Conservation (phyloP, 64 coral and sea anemone genomes). For the Actinia equina region DNA sequence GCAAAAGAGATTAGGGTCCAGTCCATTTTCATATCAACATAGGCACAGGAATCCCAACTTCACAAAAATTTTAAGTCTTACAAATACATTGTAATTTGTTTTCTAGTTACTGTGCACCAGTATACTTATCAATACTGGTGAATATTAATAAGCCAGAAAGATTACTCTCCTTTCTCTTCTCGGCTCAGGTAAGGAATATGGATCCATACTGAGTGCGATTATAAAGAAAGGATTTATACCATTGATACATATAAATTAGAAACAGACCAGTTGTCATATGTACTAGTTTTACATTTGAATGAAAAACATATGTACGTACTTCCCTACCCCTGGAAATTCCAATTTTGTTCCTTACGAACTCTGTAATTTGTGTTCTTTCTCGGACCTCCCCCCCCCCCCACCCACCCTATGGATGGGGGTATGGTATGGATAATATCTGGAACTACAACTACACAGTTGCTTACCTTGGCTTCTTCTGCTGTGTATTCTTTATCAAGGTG, state of each 20-base stretch:
- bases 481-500: constrained; percentile 86
- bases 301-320: no score
- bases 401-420: no score
- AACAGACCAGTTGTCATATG: background rate
- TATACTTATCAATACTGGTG: background rate
- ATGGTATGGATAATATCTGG: no score
- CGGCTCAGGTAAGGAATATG: constrained; percentile 27
- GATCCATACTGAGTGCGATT: constrained; percentile 26
- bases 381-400: no score
- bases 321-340: no score
- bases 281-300: no score
- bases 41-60: background rate
- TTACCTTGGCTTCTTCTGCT: constrained; percentile 89
- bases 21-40: background rate
- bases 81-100: background rate
- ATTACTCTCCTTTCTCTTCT: constrained; percentile 42
- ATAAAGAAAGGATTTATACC: background rate
- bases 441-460: no score
- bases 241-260: background rate
- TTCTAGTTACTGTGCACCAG: background rate
- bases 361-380: no score
- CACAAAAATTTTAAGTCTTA: background rate
- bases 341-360: no score
- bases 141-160: background rate
- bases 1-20: background rate